A percentile compares a stretch with the other conserved stretches of the same genome.
phyloP scores from a whole-genome alignment of 2,113 vertebrate genomes.

The Petrocephalus microphthalmus region DNA sequence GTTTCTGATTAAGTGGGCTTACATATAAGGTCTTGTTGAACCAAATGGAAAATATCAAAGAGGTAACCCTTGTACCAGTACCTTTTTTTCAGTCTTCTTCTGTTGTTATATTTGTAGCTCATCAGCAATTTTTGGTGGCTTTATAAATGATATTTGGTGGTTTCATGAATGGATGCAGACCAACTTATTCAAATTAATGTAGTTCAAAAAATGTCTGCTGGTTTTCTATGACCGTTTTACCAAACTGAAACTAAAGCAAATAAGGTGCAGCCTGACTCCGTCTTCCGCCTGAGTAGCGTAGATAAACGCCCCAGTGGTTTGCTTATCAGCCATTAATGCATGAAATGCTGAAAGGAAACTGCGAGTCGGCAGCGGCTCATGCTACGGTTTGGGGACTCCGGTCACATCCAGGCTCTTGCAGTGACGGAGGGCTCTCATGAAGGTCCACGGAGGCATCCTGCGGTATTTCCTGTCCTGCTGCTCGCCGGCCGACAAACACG shows the following conservation, averaged over 20 bases:
- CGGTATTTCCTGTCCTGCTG: slow-evolving; percentile 48
- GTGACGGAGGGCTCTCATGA: slow-evolving; percentile 53
- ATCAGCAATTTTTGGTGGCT: not conserved
- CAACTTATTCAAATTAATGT: not conserved
- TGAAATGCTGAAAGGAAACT: not conserved
- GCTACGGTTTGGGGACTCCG: not conserved
- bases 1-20: not conserved
- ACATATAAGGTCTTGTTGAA: no score
- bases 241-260: not conserved
- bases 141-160: not conserved
- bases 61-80: not conserved
- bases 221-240: not conserved
- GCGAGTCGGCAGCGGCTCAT: not conserved
- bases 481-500: slow-evolving; percentile 57
- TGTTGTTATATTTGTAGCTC: not conserved
- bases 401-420: not conserved
- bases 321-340: not conserved
- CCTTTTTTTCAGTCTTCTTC: not conserved
- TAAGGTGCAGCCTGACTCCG: not conserved
- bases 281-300: not conserved
- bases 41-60: not conserved
- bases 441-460: slow-evolving; percentile 53
- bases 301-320: not conserved
- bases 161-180: not conserved
- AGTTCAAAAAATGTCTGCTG: not conserved